These are phyloP conservation scores for Augochlorella aurata DNA, from an alignment of 2,888 invertebrate species.

Conservation along the genomic window DNA sequence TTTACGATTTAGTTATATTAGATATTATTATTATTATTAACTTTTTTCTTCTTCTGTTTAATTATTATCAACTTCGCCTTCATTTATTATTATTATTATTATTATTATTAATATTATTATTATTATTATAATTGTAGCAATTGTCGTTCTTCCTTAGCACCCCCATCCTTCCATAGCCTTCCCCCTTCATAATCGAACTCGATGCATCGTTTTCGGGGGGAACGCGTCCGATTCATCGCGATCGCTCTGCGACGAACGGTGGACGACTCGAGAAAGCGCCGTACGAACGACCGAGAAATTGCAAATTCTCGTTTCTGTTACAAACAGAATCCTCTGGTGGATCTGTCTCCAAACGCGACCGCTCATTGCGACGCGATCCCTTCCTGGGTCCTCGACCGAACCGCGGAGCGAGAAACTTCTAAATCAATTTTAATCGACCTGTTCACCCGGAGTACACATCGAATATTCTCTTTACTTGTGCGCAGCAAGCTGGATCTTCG, in stretches of 20 bases:
- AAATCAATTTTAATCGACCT: neutral
- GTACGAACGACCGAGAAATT: no score
- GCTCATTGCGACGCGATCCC: constrained; percentile 41
- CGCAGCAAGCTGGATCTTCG: no score
- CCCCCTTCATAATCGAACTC: neutral
- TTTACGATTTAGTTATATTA: constrained; percentile 15
- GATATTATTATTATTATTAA: constrained; percentile 37
- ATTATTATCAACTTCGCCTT: constrained; percentile 30
- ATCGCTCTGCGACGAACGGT: constrained; percentile 21
- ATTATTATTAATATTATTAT: no score
- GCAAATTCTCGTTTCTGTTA: no score
- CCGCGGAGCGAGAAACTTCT: neutral
- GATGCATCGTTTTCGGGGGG: neutral
- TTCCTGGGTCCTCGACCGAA: constrained; percentile 21
- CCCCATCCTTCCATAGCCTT: neutral
- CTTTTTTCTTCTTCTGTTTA: constrained; percentile 39
- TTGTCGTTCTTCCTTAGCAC: neutral
- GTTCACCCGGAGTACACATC: neutral
- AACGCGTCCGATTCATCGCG: constrained; percentile 12
- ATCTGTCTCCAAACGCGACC: neutral
- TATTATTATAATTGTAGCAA: constrained; percentile 37
- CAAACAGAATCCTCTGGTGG: neutral
- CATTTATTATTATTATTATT: constrained; percentile 33
- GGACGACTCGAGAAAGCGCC: neutral
- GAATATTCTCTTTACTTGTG: neutral